Conservation (phyloP, 2,113 vertebrate genomes). For the Vombatus ursinus region DNA sequence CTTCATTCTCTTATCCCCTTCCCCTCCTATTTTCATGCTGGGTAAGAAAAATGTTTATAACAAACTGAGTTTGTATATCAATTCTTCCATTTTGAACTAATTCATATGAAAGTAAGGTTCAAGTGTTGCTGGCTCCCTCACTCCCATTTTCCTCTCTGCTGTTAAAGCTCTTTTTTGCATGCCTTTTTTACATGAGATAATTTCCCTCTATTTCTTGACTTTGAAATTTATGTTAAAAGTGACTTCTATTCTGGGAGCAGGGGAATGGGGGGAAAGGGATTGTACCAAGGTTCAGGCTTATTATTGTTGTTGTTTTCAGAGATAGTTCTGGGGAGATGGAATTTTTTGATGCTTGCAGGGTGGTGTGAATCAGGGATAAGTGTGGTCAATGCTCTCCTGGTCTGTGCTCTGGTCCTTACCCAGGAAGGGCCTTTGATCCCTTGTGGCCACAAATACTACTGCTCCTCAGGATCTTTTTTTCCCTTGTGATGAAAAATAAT, state of each 20-base stretch:
- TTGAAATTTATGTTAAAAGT: neutral
- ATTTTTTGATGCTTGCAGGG: neutral
- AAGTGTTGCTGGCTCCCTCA: neutral
- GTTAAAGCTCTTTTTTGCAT: neutral
- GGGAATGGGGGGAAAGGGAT: neutral
- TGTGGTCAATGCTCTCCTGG: neutral
- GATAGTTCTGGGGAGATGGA: neutral
- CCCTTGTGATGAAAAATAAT: neutral
- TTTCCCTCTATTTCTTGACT: neutral
- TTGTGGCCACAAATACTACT: neutral
- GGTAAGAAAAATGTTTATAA: neutral
- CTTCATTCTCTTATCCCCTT: neutral
- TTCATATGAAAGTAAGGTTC: neutral
- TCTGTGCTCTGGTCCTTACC: neutral
- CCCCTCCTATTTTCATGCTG: neutral
- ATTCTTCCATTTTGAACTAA: neutral
- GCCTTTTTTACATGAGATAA: neutral
- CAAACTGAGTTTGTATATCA: neutral
- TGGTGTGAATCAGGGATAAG: neutral
- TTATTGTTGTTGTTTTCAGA: neutral
- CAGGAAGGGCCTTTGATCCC: neutral
- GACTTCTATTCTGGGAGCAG: neutral
- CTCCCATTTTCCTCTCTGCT: neutral
- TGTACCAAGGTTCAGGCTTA: neutral
- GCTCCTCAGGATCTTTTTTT: neutral